Percentiles rank a stretch among this genome's conserved stretches.
These are phyloP conservation scores for Rutilus rutilus DNA, from an alignment of 2,113 vertebrate genomes.

Conservation along the genomic window DNA sequence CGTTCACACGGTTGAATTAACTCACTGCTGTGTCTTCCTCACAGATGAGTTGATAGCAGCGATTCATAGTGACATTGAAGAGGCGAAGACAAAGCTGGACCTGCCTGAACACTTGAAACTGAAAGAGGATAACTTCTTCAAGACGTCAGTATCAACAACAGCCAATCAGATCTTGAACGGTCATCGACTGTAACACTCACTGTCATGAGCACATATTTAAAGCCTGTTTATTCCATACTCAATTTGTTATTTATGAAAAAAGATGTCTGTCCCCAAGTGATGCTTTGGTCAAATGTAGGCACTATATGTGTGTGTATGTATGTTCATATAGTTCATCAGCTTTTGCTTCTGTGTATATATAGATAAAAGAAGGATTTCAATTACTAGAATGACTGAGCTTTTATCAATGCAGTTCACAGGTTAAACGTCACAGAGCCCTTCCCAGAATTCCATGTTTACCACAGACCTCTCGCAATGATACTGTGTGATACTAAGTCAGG, in stretches of 20 bases:
- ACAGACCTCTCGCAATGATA: neutral
- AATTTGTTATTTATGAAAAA: neutral
- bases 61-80: constrained; percentile 91
- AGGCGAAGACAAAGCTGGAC: constrained; percentile 86
- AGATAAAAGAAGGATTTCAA: neutral
- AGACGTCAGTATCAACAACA: constrained; percentile 55
- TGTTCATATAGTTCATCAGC: neutral
- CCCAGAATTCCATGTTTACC: neutral
- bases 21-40: neutral
- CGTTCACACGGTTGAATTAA: neutral
- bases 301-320: neutral
- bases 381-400: neutral
- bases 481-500: too few relatives aligned
- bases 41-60: constrained; percentile 90
- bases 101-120: constrained; percentile 87
- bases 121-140: constrained; percentile 90
- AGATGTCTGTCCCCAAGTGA: neutral
- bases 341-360: neutral
- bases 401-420: neutral
- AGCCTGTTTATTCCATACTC: neutral
- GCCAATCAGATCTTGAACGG: constrained; percentile 80
- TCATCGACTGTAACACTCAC: constrained; percentile 70
- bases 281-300: neutral
- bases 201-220: neutral
- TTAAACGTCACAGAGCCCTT: neutral